These are phyloP conservation scores for Platygyra sinensis DNA, from an alignment of 64 coral and sea anemone genomes.

Conservation along the genomic window DNA sequence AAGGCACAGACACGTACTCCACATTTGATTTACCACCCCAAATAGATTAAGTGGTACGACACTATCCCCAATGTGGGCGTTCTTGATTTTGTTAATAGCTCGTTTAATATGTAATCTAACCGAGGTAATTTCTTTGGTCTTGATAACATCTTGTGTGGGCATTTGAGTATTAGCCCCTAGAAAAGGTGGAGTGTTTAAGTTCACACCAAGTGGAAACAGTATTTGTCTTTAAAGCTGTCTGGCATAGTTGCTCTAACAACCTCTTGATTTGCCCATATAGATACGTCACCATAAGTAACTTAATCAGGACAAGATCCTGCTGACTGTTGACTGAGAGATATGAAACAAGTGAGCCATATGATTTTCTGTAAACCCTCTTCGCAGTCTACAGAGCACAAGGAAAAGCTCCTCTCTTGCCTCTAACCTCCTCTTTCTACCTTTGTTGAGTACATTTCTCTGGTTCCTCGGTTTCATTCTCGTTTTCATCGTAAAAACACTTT, in stretches of 20 bases:
- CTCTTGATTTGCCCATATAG: conserved; percentile 43
- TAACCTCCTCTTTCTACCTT: conserved; percentile 46
- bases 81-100: too few species aligned
- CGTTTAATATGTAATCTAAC: too few species aligned
- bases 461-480: conserved; percentile 25
- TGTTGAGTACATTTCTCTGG: not conserved
- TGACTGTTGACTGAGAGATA: conserved; percentile 46
- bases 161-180: too few species aligned
- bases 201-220: too few species aligned
- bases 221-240: conserved; percentile 42
- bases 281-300: conserved; percentile 26
- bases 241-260: conserved; percentile 39
- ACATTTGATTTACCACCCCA: too few species aligned
- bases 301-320: conserved; percentile 36
- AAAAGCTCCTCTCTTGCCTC: conserved; percentile 55
- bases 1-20: too few species aligned
- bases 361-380: conserved; percentile 52
- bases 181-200: too few species aligned
- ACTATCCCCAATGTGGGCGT: too few species aligned
- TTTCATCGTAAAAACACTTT: not conserved
- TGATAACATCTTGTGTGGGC: too few species aligned
- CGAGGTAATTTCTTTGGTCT: too few species aligned
- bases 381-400: conserved; percentile 61
- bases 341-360: conserved; percentile 42
- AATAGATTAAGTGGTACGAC: too few species aligned